phyloP scores from a whole-genome alignment of 2,888 invertebrate species.

The Elmis aenea region DNA sequence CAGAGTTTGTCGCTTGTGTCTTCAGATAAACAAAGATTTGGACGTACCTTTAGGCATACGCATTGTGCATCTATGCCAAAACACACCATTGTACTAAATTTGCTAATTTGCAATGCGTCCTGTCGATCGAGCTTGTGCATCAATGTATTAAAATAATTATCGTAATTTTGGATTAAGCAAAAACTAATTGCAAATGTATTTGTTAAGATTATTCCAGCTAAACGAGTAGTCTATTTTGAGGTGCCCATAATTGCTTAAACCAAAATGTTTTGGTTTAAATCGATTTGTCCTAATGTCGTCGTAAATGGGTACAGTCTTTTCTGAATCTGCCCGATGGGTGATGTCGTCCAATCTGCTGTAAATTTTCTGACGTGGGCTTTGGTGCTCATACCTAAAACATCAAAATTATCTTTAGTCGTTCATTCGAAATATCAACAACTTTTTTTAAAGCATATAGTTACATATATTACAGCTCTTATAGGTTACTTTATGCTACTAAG shows the following conservation, averaged over 20 bases:
- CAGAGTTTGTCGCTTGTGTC: too few relatives aligned
- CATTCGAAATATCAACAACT: too few relatives aligned
- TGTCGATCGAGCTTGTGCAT: too few relatives aligned
- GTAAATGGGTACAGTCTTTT: slow-evolving; percentile 38
- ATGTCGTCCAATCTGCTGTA: slow-evolving; percentile 34
- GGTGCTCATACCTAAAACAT: slow-evolving; percentile 28
- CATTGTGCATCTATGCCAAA: background rate
- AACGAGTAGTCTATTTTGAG: slow-evolving; percentile 77
- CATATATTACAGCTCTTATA: too few relatives aligned
- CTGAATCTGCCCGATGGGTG: slow-evolving; percentile 22
- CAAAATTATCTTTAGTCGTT: too few relatives aligned
- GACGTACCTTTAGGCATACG: too few relatives aligned
- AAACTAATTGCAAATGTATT: slow-evolving; percentile 56
- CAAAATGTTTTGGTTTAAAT: slow-evolving; percentile 58
- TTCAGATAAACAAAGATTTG: too few relatives aligned
- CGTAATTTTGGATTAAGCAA: background rate
- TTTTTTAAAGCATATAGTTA: background rate
- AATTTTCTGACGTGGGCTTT: slow-evolving; percentile 27
- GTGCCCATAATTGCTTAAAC: slow-evolving; percentile 72
- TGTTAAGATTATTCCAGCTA: slow-evolving; percentile 76
- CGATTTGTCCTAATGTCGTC: slow-evolving; percentile 46
- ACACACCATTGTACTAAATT: too few relatives aligned
- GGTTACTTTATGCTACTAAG: too few relatives aligned
- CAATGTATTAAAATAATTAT: background rate
- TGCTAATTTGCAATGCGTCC: too few relatives aligned